phyloP scores from a whole-genome alignment of 2,888 invertebrate genomes.

The Synergus gifuensis region DNA sequence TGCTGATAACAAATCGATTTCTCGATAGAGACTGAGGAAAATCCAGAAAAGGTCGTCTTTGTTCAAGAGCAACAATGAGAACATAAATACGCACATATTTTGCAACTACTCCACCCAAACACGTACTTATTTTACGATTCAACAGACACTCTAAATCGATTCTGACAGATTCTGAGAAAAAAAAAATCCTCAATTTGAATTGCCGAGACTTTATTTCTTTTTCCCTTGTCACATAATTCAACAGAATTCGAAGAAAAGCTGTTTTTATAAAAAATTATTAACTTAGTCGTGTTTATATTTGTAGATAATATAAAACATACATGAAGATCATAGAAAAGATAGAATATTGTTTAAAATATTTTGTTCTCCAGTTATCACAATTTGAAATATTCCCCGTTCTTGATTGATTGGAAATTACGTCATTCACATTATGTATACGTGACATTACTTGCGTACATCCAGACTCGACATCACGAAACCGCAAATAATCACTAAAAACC shows the following conservation, averaged over 20 bases:
- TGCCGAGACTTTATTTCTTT: constrained; percentile 2
- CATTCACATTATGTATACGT: neutral
- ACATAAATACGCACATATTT: constrained; percentile 25
- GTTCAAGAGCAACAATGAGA: constrained; percentile 15
- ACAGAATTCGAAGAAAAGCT: neutral
- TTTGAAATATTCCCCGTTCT: neutral
- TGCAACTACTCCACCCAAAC: constrained; percentile 17
- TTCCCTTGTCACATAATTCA: neutral
- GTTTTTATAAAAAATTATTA: neutral
- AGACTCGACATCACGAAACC: neutral
- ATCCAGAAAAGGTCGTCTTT: constrained; percentile 23
- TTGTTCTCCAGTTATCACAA: neutral
- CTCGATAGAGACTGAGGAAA: neutral
- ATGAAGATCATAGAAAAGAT: too few species aligned
- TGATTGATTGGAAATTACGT: constrained; percentile 19
- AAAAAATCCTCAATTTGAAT: constrained; percentile 10
- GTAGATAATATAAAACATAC: too few species aligned
- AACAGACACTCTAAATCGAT: constrained; percentile 9
- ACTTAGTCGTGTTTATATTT: too few species aligned
- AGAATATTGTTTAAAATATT: too few species aligned
- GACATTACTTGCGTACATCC: neutral
- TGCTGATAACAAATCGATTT: neutral
- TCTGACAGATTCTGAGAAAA: constrained; percentile 1
- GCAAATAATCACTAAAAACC: neutral
- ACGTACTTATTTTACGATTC: constrained; percentile 6